phyloP scores from a whole-genome alignment of 1,140 invertebrate genomes.

The Capitella teleta region DNA sequence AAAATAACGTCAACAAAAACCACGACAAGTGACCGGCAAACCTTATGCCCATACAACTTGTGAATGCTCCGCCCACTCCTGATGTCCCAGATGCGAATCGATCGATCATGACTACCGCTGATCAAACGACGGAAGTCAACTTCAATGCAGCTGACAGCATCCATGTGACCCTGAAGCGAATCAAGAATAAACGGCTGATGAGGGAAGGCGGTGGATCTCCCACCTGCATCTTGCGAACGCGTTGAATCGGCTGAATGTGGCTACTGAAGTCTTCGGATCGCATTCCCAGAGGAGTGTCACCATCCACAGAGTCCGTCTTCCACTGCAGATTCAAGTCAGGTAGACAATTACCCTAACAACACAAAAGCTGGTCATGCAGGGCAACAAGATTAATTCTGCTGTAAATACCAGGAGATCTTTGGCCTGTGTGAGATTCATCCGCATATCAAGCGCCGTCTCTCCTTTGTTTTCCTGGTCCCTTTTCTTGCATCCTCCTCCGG shows the following conservation, averaged over 20 bases:
- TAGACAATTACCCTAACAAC: background rate
- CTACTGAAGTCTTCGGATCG: background rate
- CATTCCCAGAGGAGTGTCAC: background rate
- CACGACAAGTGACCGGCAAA: slow-evolving; percentile 8
- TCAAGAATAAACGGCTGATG: background rate
- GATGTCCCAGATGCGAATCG: slow-evolving; percentile 32
- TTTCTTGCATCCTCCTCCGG: too few species aligned
- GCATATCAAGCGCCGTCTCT: too few species aligned
- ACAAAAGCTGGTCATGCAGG: background rate
- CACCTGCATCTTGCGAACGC: too few species aligned
- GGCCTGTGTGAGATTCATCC: background rate
- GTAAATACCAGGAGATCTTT: too few species aligned
- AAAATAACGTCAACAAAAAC: background rate
- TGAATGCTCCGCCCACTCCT: slow-evolving; percentile 31
- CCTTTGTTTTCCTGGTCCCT: too few species aligned
- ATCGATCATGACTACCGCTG: slow-evolving; percentile 27
- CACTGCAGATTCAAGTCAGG: background rate
- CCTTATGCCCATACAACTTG: slow-evolving; percentile 34
- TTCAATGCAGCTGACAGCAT: slow-evolving; percentile 23
- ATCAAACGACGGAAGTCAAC: slow-evolving; percentile 30
- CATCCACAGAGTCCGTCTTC: background rate
- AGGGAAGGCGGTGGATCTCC: too few species aligned
- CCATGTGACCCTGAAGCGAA: slow-evolving; percentile 27
- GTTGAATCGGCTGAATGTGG: background rate
- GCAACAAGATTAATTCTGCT: too few species aligned